Evolutionary conservation across 2,888 invertebrate genomes (phyloP).

Genomic region (Cheilosia variabilis): DNA sequence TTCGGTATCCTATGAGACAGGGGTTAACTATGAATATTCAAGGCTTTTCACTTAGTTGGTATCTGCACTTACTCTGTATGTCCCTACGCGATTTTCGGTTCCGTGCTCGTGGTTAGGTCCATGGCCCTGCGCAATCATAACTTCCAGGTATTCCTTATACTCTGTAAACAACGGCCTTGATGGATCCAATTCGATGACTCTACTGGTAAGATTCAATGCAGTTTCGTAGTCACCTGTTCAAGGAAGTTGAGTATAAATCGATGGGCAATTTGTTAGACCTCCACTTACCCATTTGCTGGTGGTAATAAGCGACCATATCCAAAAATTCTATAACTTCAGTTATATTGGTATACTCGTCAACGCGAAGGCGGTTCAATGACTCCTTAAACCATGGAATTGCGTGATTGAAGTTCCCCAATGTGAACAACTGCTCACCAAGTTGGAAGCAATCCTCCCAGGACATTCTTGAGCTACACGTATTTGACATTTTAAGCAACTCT

Average conservation of each 20-base stretch:
- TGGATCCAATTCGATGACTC: slow-evolving; percentile 90
- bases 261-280: neutral
- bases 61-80: slow-evolving; percentile 27
- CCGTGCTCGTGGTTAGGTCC: neutral
- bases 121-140: slow-evolving; percentile 86
- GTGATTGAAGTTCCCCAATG: slow-evolving; percentile 95
- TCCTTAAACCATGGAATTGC: slow-evolving; percentile 97
- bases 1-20: slow-evolving; percentile 58
- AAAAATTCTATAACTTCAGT: slow-evolving; percentile 78
- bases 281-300: slow-evolving; percentile 78
- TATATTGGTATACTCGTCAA: slow-evolving; percentile 83
- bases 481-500: neutral
- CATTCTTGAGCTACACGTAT: slow-evolving; percentile 85
- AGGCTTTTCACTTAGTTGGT: neutral
- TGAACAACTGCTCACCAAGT: slow-evolving; percentile 95
- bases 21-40: neutral
- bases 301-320: slow-evolving; percentile 79
- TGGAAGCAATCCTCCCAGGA: slow-evolving; percentile 97
- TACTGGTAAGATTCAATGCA: slow-evolving; percentile 93
- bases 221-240: slow-evolving; percentile 89
- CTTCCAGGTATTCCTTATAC: slow-evolving; percentile 94
- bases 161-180: slow-evolving; percentile 92
- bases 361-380: slow-evolving; percentile 89
- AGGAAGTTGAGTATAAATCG: neutral
- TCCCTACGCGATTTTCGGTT: neutral